Base-by-base conservation (phyloP, 1,140 invertebrate genomes). In the Drosophila rhopaloa region DNA sequence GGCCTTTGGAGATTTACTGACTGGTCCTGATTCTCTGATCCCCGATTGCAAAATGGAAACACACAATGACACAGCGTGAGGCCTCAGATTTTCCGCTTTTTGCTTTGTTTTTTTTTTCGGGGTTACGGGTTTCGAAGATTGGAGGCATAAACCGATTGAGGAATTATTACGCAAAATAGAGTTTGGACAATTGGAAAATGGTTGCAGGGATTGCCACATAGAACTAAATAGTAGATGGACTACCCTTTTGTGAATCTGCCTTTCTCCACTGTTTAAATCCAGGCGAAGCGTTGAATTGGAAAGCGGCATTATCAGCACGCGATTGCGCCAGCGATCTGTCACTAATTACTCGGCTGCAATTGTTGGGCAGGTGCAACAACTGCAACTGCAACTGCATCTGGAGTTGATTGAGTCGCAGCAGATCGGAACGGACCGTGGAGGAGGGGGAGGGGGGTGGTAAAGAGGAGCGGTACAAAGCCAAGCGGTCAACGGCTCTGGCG, bases 161-260 rank as follows among this genome's bases (percentile, higher is more conserved):
- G 65, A 67, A 80, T 88, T 88, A 88, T 88, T 88, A 90, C 83
- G 83, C 83, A 89, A 88, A 88, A 89, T 88, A 61, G 67, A 80
- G 84, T 60, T 73, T 63, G 1, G 32, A 79, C 72, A 79, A 83
- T 65, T 14, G 54, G 7, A 37, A 41, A 48, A 56, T 29, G 61
- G 65, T 8, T 9, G 40, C 11, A 11, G 27, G 14, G 59, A 19
- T 35, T 61, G 10, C 46, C 32, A 43, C 56, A 55, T 50, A 41
- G 24, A 29, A 24, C 24, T 4, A 19, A 19, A n/a, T 29, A 37
- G 37, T 27, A 38, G 11, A 41, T 4, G 7, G 54, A 13, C 38
- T n/a, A 35, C 43, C 55, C 40, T 29, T 40, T 53, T 54, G 16
- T n/a, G 2, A 35, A 13, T 35, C 14, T 44, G 19, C 24, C 37